These are phyloP conservation scores for Aphidoletes aphidimyza DNA, from an alignment of 2,888 invertebrate genomes.

Conservation along the genomic window DNA sequence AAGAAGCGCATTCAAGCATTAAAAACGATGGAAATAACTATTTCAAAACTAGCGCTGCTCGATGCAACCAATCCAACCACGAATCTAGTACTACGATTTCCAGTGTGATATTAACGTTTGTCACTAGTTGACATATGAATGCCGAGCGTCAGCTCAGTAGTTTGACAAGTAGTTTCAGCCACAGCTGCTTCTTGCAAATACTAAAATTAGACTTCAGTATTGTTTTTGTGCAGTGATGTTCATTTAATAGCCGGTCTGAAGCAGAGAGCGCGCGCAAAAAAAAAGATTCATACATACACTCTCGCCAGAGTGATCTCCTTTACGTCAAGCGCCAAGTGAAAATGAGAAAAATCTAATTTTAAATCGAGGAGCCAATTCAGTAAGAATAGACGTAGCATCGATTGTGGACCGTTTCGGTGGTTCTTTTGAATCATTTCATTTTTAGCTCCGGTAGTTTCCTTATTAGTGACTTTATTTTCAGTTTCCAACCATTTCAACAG, in stretches of 20 bases:
- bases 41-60: background rate
- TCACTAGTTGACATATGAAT: conserved; percentile 10
- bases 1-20: no score
- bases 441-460: background rate
- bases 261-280: background rate
- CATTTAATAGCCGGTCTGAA: background rate
- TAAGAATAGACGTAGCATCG: conserved; percentile 22
- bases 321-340: conserved; percentile 14
- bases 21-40: background rate
- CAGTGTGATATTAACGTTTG: background rate
- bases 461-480: background rate
- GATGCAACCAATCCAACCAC: background rate
- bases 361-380: background rate
- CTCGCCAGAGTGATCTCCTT: no score
- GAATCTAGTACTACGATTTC: conserved; percentile 14
- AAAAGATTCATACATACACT: conserved; percentile 15
- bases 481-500: background rate
- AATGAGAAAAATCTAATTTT: background rate
- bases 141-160: background rate
- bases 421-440: conserved; percentile 43
- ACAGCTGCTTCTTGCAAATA: background rate
- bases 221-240: background rate
- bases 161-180: background rate
- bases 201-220: background rate
- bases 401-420: conserved; percentile 5